phyloP scores from a whole-genome alignment of 2,113 vertebrate genomes.

The Tychaedon coryphoeus region DNA sequence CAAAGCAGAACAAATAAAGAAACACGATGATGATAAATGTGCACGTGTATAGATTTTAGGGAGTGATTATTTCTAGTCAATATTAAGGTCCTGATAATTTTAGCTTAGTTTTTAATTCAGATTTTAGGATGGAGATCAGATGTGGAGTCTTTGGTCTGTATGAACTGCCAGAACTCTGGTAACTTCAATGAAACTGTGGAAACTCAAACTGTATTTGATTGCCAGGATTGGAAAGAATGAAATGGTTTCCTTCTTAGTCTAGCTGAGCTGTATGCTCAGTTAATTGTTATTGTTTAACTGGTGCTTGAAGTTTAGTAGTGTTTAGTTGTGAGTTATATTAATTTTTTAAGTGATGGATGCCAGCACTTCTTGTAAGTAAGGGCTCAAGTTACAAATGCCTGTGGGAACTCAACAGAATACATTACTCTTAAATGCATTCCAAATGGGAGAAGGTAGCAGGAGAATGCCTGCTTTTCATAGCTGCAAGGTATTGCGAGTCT shows the following conservation, averaged over 20 bases:
- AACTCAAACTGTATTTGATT: not conserved
- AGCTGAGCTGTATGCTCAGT: not conserved
- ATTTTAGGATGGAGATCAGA: not conserved
- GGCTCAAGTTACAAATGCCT: not conserved
- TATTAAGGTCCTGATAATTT: not conserved
- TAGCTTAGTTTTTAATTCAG: not conserved
- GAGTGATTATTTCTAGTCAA: not conserved
- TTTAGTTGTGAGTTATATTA: not conserved
- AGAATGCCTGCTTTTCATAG: not conserved
- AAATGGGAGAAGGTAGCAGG: not conserved
- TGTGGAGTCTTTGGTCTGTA: not conserved
- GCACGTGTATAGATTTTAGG: not conserved
- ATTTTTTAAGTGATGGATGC: not conserved
- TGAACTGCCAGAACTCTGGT: not conserved
- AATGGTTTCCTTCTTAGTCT: not conserved
- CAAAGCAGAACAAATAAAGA: not conserved
- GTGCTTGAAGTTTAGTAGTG: not conserved
- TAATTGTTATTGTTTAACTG: not conserved
- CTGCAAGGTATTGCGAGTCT: not conserved
- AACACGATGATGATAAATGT: not conserved
- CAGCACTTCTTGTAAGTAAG: not conserved
- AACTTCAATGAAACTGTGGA: not conserved
- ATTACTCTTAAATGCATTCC: not conserved
- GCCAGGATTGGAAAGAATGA: not conserved
- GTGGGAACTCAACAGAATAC: fast-evolving